Conservation (phyloP, 2,797 vertebrate genomes). For the Chloroceryle amazona region DNA sequence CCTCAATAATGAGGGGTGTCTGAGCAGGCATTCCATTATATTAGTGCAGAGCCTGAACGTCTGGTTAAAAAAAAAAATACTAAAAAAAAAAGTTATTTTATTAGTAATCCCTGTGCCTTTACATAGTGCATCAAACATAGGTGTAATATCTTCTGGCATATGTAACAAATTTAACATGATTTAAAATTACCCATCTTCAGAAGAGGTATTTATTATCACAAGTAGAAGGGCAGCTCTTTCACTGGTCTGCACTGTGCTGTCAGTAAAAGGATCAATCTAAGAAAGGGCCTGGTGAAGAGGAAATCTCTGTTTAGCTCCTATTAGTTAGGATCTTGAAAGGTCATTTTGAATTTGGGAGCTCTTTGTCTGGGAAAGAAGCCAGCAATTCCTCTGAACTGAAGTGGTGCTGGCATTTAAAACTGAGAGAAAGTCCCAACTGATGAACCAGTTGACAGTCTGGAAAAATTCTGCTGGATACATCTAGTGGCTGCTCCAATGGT, state of each 20-base stretch:
- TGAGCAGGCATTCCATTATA: neutral
- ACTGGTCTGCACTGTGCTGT: neutral
- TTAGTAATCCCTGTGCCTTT: neutral
- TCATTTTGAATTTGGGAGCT: conserved; percentile 67
- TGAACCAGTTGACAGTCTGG: conserved; percentile 42
- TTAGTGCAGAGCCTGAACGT: neutral
- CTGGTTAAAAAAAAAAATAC: neutral
- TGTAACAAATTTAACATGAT: neutral
- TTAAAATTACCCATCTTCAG: neutral
- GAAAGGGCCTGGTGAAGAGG: conserved; percentile 41
- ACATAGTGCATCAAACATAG: neutral
- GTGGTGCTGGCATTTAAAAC: conserved; percentile 48
- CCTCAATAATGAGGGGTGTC: neutral
- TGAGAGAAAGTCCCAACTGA: conserved; percentile 21
- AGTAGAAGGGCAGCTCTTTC: neutral
- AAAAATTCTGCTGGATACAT: conserved; percentile 42
- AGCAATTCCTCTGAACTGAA: conserved; percentile 53
- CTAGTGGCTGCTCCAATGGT: neutral
- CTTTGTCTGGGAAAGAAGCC: conserved; percentile 59
- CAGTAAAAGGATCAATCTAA: conserved; percentile 40
- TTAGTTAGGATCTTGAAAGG: conserved; percentile 62
- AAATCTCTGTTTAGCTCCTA: conserved; percentile 57
- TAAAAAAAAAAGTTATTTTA: neutral
- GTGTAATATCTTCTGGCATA: neutral
- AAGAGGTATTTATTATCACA: conserved; percentile 25